Evolutionary conservation across 2,797 vertebrate species (phyloP).

Genomic region (Sitta carolinensis): DNA sequence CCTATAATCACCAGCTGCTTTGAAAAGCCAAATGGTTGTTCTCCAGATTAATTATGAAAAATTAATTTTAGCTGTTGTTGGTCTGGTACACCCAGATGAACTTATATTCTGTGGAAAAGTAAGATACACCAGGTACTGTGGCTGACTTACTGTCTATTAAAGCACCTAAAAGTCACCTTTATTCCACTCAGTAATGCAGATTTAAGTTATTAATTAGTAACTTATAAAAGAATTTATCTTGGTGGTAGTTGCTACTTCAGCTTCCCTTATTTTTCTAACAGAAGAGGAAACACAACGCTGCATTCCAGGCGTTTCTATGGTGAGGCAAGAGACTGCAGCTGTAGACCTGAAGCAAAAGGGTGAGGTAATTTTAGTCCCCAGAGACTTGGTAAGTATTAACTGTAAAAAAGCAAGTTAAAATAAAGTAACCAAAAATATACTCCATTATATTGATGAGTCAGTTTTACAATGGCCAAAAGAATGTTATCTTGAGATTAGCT

Average conservation of each 20-base stretch:
- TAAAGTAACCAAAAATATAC: slow-evolving; percentile 68
- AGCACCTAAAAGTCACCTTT: slow-evolving; percentile 46
- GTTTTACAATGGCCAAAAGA: slow-evolving; percentile 61
- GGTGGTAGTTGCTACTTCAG: slow-evolving; percentile 72
- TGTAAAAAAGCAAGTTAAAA: slow-evolving; percentile 86
- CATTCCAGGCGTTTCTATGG: slow-evolving; percentile 91
- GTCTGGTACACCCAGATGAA: slow-evolving; percentile 51
- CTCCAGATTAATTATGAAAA: not conserved
- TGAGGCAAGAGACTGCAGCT: slow-evolving; percentile 94
- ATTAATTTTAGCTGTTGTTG: slow-evolving; percentile 43
- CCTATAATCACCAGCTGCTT: not conserved
- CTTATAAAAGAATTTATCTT: slow-evolving; percentile 67
- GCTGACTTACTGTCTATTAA: slow-evolving; percentile 6
- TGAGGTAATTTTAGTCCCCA: slow-evolving; percentile 92
- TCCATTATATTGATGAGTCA: slow-evolving; percentile 68
- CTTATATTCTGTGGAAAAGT: slow-evolving; percentile 22
- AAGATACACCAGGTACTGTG: not conserved
- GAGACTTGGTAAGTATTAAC: slow-evolving; percentile 96
- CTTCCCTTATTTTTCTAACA: slow-evolving; percentile 85
- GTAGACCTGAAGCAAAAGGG: slow-evolving; percentile 84
- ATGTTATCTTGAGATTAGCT: slow-evolving; percentile 72
- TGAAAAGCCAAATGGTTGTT: not conserved
- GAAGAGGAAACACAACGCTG: slow-evolving; percentile 88
- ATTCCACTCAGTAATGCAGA: slow-evolving; percentile 29
- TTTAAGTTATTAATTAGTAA: slow-evolving; percentile 70